Base-by-base conservation (phyloP, 2,888 invertebrate species). In the Aspidiotus destructor region DNA sequence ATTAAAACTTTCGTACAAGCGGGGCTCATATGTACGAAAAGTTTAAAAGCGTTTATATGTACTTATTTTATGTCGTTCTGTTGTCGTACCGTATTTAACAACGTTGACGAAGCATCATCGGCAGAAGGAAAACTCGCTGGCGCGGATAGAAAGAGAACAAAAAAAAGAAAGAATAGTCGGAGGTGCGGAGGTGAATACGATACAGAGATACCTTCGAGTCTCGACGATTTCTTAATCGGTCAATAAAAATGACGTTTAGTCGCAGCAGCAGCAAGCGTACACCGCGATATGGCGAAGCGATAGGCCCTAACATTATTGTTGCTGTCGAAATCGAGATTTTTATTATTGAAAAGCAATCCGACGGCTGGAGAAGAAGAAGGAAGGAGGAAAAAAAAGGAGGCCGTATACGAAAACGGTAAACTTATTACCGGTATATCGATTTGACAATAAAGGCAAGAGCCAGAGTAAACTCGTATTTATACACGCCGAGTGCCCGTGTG, bases 351-450 rank as follows among this genome's bases (percentile, higher is more conserved):
- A 48, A n/a, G 48, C 48, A n/a, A 48, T 48, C 48, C 48, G 48
- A 48, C 48, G 48, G 48, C 48, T n/a, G n/a, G 28, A 28, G 28
- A 28, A 28, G 28, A 52, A 52, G 52, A 17, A n/a, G 55, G 8
- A 17, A 9, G 55, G 9, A 17, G 15, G 55, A 15, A 58, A 40
- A 16, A 55, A 57, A 57, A 57, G 28, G 41, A 44, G 48, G 57
- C 57, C 57, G 65, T 17, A 28, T 28, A 40, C 58, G 58, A 28
- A 65, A 65, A 65, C 44, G 48, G 58, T 65, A 65, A 65, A 65
- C 65, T 65, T 65, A 65, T 65, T 65, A 65, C 58, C 65, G 65
- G 58, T 65, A 58, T 65, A 65, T 65, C 65, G 65, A 65, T 65
- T 65, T 65, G 63, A 63, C 64, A 64, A 64, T 57, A 64, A 64